Evolutionary conservation across 2,797 vertebrate genomes (phyloP).

Genomic region (Lerista edwardsae): DNA sequence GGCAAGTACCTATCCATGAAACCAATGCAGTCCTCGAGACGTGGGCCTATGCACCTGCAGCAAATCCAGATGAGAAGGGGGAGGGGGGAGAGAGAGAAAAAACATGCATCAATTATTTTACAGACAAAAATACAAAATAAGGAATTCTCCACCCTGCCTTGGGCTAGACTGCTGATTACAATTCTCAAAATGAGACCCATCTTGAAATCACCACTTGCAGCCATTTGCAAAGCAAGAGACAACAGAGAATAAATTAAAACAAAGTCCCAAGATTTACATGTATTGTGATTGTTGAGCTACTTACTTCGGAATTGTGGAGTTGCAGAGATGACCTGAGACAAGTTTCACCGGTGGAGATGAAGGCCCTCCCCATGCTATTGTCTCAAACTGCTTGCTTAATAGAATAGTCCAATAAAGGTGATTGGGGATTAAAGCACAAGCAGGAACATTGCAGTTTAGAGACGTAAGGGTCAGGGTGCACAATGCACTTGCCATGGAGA

Average conservation of each 20-base stretch:
- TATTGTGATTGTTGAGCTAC: not conserved
- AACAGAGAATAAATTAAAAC: conserved; percentile 38
- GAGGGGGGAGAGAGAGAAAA: conserved; percentile 48
- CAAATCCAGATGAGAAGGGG: conserved; percentile 57
- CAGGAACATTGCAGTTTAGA: not conserved
- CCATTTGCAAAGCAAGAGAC: conserved; percentile 25
- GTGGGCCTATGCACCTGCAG: conserved; percentile 92
- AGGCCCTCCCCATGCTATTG: conserved; percentile 42
- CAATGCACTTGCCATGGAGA: not conserved
- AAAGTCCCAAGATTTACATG: not conserved
- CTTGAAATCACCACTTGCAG: conserved; percentile 40
- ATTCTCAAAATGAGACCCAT: conserved; percentile 23
- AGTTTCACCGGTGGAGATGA: conserved; percentile 41
- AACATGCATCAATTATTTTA: conserved; percentile 51
- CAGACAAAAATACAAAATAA: not conserved
- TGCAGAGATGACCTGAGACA: conserved; percentile 21
- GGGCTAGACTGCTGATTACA: conserved; percentile 17
- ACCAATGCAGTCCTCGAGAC: conserved; percentile 94
- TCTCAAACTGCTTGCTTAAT: conserved; percentile 39
- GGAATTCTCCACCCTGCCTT: not conserved
- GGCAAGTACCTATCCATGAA: conserved; percentile 95
- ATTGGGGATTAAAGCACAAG: not conserved
- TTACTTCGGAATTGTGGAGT: not conserved
- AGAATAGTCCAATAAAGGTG: conserved; percentile 42
- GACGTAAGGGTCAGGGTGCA: not conserved